phyloP scores from a whole-genome alignment of 2,113 vertebrate species.

The Mesembrinibis cayennensis region DNA sequence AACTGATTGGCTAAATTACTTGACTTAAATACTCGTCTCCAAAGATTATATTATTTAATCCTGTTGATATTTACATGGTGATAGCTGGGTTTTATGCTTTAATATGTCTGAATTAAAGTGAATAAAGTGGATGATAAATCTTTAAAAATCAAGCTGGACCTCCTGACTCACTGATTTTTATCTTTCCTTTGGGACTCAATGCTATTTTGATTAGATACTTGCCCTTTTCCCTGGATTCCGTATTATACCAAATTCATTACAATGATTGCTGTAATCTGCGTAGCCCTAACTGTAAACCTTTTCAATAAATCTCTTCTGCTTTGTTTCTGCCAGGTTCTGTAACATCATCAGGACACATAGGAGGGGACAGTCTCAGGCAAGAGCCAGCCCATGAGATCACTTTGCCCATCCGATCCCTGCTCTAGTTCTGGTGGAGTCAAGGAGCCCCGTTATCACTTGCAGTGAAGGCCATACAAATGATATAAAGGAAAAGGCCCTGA shows the following conservation, averaged over 20 bases:
- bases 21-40: not conserved
- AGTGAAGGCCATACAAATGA: not conserved
- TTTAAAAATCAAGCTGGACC: not conserved
- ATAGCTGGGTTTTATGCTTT: not conserved
- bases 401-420: not conserved
- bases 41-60: not conserved
- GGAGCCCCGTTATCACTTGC: accelerated
- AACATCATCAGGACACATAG: not conserved
- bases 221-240: not conserved
- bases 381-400: not conserved
- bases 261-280: not conserved
- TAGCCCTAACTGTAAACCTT: not conserved
- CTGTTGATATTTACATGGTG: not conserved
- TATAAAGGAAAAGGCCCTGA: not conserved
- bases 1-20: not conserved
- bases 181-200: not conserved
- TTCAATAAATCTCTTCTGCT: not conserved
- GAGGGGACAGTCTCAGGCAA: not conserved
- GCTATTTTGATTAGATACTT: slow-evolving; percentile 12
- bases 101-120: not conserved
- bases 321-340: not conserved
- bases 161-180: not conserved
- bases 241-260: not conserved
- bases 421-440: not conserved
- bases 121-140: not conserved